Percentiles rank a stretch among this genome's conserved stretches.
Conservation (phyloP, 2,113 vertebrate species). For the Dromaius novaehollandiae region DNA sequence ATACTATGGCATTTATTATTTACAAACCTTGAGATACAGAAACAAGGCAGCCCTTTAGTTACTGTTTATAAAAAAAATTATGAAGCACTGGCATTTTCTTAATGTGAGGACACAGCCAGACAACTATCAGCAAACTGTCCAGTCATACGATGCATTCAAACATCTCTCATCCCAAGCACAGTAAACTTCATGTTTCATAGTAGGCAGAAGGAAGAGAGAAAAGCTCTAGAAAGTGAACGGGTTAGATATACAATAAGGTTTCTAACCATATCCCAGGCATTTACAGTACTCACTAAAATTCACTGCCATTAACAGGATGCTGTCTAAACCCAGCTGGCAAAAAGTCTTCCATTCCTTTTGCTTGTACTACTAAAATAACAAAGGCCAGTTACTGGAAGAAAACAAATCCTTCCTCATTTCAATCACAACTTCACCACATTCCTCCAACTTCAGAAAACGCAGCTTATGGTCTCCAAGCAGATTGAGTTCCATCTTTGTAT, state of each 20-base stretch:
- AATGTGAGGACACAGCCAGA: background rate
- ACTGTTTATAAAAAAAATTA: slow-evolving; percentile 75
- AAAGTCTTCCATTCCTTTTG: background rate
- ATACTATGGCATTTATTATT: slow-evolving; percentile 81
- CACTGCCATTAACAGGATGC: background rate
- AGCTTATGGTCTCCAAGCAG: slow-evolving; percentile 46
- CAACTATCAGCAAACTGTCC: background rate
- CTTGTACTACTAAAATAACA: background rate
- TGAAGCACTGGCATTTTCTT: slow-evolving; percentile 75
- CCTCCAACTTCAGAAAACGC: slow-evolving; percentile 8
- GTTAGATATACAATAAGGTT: background rate
- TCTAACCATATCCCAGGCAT: background rate
- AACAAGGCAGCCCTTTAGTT: slow-evolving; percentile 93
- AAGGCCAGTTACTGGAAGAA: background rate
- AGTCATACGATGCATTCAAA: background rate
- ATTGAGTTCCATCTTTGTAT: background rate
- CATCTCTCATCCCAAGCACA: background rate
- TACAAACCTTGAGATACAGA: slow-evolving; percentile 79
- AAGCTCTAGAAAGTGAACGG: background rate
- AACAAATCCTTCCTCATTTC: background rate
- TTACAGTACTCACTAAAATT: background rate
- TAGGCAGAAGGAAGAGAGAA: slow-evolving; percentile 54
- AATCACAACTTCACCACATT: background rate
- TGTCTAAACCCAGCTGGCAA: background rate
- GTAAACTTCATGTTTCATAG: slow-evolving; percentile 24